Evolutionary conservation across 2,113 vertebrate species (phyloP).

Genomic region (Pungitius pungitius): DNA sequence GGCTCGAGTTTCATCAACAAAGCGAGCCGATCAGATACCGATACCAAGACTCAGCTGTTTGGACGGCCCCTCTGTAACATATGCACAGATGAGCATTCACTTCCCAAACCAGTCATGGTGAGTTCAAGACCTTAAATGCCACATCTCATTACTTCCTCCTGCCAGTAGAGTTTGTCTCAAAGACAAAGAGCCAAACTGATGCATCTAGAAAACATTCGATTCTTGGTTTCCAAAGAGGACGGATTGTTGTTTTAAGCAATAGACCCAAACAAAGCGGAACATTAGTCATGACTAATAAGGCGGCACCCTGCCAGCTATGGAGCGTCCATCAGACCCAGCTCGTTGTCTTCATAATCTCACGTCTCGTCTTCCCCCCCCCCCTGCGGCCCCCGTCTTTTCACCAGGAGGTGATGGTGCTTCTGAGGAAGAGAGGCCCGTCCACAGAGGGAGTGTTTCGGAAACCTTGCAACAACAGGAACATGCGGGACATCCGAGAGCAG

Average conservation of each 20-base stretch:
- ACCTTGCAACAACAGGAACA: conserved; percentile 86
- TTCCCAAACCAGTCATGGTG: conserved; percentile 90
- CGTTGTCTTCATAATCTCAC: conserved; percentile 1
- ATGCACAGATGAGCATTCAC: conserved; percentile 78
- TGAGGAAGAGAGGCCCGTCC: conserved; percentile 86
- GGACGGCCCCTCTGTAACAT: conserved; percentile 85
- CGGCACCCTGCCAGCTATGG: too few species aligned
- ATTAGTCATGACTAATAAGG: background rate
- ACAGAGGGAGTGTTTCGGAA: conserved; percentile 95
- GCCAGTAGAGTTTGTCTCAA: background rate
- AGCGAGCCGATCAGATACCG: conserved; percentile 59
- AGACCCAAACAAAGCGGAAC: background rate
- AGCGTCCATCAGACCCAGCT: too few species aligned
- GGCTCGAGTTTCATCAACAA: conserved; percentile 69
- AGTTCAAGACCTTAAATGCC: conserved; percentile 44
- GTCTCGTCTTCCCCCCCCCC: background rate
- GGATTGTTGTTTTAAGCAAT: background rate
- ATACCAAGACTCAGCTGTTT: conserved; percentile 83
- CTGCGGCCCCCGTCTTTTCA: background rate
- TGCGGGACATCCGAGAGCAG: conserved; percentile 87
- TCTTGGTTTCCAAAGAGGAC: background rate
- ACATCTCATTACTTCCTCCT: background rate
- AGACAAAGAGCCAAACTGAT: background rate
- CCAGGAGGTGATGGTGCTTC: conserved; percentile 87
- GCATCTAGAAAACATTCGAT: background rate